These are phyloP conservation scores for Manis crassicaudata DNA, from an alignment of 2,797 vertebrate species.

Conservation along the genomic window DNA sequence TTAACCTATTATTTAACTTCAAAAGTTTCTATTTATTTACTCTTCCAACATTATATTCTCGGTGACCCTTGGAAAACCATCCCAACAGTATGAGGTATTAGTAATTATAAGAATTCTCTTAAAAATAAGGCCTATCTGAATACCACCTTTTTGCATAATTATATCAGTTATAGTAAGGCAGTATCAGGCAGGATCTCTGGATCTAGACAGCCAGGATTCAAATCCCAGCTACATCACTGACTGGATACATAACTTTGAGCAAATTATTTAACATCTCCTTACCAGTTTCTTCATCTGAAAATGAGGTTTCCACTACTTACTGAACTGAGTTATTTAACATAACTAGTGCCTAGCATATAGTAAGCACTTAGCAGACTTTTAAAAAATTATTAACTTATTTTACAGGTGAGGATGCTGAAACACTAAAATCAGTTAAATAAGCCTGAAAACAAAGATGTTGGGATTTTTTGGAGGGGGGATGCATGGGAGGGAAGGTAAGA, in stretches of 20 bases:
- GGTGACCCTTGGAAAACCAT: not conserved
- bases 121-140: slow-evolving; percentile 10
- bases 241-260: not conserved
- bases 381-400: not conserved
- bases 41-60: slow-evolving; percentile 37
- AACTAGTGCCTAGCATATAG: not conserved
- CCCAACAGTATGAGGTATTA: not conserved
- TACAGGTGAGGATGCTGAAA: slow-evolving; percentile 3
- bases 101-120: not conserved
- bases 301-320: not conserved
- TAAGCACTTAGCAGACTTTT: not conserved
- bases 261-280: slow-evolving; percentile 4
- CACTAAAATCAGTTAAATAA: slow-evolving; percentile 14
- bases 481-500: not conserved
- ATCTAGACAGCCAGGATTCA: slow-evolving; percentile 27
- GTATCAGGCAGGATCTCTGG: not conserved
- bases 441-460: slow-evolving; percentile 7
- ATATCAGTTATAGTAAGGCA: slow-evolving; percentile 5
- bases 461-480: not conserved
- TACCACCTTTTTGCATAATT: not conserved
- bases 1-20: slow-evolving; percentile 26
- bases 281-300: slow-evolving; percentile 12
- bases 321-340: slow-evolving; percentile 19
- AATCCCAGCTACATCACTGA: not conserved
- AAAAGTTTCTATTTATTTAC: slow-evolving; percentile 42